Base-by-base conservation (phyloP, 92 coral and sea anemone genomes). In the Palythoa caribaeorum region DNA sequence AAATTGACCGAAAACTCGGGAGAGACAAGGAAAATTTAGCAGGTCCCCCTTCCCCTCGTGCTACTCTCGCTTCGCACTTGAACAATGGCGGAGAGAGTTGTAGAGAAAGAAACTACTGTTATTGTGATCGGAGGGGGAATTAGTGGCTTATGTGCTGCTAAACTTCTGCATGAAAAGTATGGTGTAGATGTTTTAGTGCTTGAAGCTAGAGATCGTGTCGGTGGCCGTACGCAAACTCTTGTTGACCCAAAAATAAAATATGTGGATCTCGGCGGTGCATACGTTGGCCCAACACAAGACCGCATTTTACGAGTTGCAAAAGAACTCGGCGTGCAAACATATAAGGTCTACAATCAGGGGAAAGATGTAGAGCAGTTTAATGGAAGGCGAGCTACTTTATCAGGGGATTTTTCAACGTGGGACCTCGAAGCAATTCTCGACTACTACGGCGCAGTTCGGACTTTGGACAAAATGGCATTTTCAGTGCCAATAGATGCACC, bases 91-190 rank as follows among this genome's bases (percentile, higher is more conserved):
- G 47, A 19, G 11, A 44, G 21, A 28, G 20, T 1, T 0, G 88
- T 50, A 51, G 88, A 88, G 20, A 78, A n/a, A 38, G 60, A 60
- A 28, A 89, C 50, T 10, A 97, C 92, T n/a, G 97, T 97, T 53
- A 80, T 97, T 9, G 94, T 97, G 20, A 91, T 97, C 21, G 99
- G 99, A 39, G 99, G 98, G 2, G 99, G 99, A 48, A 92, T 97
- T 17, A 97, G 99, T 88, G 99, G 99, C 62, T 92, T 97, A 12
- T 97, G 97, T 83, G 98, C 99, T 40, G 99, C 97, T 52, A 92
- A 94, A 76, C 84, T 97, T 16, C 90, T 97, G 50, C 90, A 86
- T 15, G 87, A 92, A 48, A 89, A 83, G 17, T 68, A 90, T 69
- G 96, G 94, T 2, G 16, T 95, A 6, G 93, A 93, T 72, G 94